Evolutionary conservation across 2,888 invertebrate species (phyloP).

Genomic region (Coleophora deauratella): DNA sequence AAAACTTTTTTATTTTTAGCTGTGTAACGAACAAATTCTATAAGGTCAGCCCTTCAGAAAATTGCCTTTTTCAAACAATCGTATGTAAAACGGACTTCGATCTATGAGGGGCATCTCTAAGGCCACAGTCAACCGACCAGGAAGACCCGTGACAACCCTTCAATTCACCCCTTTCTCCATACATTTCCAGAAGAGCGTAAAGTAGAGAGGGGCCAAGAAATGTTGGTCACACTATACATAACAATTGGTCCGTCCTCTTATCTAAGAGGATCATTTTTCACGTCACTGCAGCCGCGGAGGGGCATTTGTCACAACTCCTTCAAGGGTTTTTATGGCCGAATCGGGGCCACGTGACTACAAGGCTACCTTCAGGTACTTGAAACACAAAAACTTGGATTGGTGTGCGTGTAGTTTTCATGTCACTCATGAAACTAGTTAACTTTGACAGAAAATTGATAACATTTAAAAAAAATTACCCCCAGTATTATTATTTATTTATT

Average conservation of each 20-base stretch:
- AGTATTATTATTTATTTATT: too few relatives aligned
- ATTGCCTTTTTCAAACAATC: slow-evolving; percentile 15
- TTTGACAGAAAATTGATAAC: too few relatives aligned
- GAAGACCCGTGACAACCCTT: neutral
- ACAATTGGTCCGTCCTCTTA: slow-evolving; percentile 59
- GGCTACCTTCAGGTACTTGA: slow-evolving; percentile 25
- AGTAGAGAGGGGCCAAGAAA: slow-evolving; percentile 7
- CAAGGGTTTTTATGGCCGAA: slow-evolving; percentile 50
- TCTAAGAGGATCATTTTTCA: slow-evolving; percentile 66
- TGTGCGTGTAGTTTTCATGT: slow-evolving; percentile 13
- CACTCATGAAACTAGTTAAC: too few relatives aligned
- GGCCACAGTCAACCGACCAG: slow-evolving; percentile 11
- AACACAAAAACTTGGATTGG: slow-evolving; percentile 44
- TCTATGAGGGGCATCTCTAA: slow-evolving; percentile 17
- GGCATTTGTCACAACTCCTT: slow-evolving; percentile 63
- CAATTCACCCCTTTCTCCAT: neutral
- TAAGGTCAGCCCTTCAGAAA: slow-evolving; percentile 11
- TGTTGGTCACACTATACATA: slow-evolving; percentile 40
- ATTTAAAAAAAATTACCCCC: too few relatives aligned
- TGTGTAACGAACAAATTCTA: neutral
- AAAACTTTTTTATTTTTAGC: too few relatives aligned
- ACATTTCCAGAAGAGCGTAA: neutral
- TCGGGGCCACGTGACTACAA: slow-evolving; percentile 12
- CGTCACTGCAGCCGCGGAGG: slow-evolving; percentile 54
- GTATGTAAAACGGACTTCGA: slow-evolving; percentile 13